Conservation (phyloP, 2,797 vertebrate genomes). For the Muscicapa comitata region DNA sequence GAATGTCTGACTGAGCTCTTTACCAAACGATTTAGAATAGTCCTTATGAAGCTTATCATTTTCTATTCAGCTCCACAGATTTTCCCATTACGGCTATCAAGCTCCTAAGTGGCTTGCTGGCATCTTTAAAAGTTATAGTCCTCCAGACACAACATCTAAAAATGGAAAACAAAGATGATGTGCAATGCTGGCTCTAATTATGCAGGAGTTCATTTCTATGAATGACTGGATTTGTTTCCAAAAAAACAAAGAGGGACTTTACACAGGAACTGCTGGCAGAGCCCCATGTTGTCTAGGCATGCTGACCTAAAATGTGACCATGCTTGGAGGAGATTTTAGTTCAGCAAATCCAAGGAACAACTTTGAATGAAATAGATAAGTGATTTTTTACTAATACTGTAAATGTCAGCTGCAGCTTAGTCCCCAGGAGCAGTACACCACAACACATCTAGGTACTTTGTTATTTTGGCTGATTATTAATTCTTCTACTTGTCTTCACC, state of each 20-base stretch:
- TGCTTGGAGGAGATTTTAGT: constrained; percentile 14
- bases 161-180: constrained; percentile 49
- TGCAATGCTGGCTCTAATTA: constrained; percentile 40
- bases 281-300: constrained; percentile 30
- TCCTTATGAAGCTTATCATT: constrained; percentile 48
- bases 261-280: constrained; percentile 27
- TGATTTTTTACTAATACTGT: neutral
- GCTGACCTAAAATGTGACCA: constrained; percentile 38
- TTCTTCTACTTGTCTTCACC: neutral
- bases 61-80: constrained; percentile 53
- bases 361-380: neutral
- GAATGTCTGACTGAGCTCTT: constrained; percentile 16
- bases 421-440: neutral
- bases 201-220: constrained; percentile 42
- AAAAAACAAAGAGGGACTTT: constrained; percentile 6
- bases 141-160: constrained; percentile 46
- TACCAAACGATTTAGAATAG: neutral
- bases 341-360: constrained; percentile 5
- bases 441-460: neutral
- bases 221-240: constrained; percentile 47
- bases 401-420: neutral
- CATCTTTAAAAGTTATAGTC: constrained; percentile 62
- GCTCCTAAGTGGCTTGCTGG: constrained; percentile 56
- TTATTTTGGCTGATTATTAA: neutral
- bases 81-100: constrained; percentile 51